phyloP scores from a whole-genome alignment of 2,113 vertebrate genomes.

The Malurus alboscapulatus region DNA sequence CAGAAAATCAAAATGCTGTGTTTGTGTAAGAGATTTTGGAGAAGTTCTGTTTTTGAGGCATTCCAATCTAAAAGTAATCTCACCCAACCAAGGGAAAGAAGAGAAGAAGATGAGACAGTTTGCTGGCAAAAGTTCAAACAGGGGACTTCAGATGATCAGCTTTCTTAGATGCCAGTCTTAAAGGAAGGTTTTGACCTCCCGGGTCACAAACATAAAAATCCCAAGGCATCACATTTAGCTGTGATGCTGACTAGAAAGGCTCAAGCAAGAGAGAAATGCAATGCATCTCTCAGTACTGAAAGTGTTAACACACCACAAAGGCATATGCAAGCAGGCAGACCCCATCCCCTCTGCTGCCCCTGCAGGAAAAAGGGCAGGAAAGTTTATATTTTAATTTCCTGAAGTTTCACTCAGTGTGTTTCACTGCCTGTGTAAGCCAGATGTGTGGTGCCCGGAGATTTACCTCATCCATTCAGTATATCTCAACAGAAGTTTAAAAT shows the following conservation, averaged over 20 bases:
- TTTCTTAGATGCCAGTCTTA: neutral
- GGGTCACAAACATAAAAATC: neutral
- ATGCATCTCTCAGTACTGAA: neutral
- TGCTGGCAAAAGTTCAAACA: slow-evolving; percentile 32
- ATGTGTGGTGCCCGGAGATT: slow-evolving; percentile 36
- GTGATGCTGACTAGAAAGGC: neutral
- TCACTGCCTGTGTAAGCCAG: slow-evolving; percentile 12
- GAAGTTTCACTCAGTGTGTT: slow-evolving; percentile 36
- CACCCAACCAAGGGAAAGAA: neutral
- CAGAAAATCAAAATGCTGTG: neutral
- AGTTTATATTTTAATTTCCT: slow-evolving; percentile 69
- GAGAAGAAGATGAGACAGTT: neutral
- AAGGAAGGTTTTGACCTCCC: slow-evolving; percentile 5
- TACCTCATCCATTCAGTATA: slow-evolving; percentile 9
- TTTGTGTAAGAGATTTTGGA: neutral
- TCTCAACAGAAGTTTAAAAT: slow-evolving; percentile 32
- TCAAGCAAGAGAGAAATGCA: neutral
- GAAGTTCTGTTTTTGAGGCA: neutral
- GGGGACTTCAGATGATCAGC: neutral
- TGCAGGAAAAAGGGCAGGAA: slow-evolving; percentile 33
- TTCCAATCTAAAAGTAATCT: neutral
- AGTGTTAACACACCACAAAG: slow-evolving; percentile 29
- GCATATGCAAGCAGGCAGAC: neutral
- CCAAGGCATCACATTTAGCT: neutral
- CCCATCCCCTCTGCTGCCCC: neutral